Conservation (phyloP, 2,888 invertebrate genomes). For the Crematogaster levior region DNA sequence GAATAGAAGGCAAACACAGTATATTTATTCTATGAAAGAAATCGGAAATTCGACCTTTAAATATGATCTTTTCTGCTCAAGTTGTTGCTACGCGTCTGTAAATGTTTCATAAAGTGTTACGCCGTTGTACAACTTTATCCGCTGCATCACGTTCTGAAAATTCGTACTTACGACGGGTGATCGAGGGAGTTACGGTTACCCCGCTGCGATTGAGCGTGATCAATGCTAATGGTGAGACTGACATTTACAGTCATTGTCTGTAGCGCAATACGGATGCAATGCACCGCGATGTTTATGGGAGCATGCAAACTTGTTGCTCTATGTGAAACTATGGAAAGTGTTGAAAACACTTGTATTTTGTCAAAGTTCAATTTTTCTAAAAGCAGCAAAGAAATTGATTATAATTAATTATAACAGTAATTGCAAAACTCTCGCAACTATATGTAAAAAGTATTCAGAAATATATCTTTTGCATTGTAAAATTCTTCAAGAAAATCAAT, state of each 20-base stretch:
- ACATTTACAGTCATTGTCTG: slow-evolving; percentile 85
- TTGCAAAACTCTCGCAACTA: slow-evolving; percentile 47
- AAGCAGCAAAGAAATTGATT: background rate
- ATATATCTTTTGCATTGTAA: background rate
- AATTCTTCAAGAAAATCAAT: background rate
- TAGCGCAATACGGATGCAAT: slow-evolving; percentile 72
- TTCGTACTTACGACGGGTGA: slow-evolving; percentile 61
- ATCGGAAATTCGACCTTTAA: slow-evolving; percentile 54
- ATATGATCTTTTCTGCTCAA: slow-evolving; percentile 33
- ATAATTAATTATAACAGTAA: background rate
- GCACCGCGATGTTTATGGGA: slow-evolving; percentile 77
- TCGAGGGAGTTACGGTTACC: slow-evolving; percentile 63
- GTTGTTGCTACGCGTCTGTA: slow-evolving; percentile 30
- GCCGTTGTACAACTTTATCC: slow-evolving; percentile 43
- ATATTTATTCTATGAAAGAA: background rate
- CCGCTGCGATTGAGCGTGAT: slow-evolving; percentile 81
- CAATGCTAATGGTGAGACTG: slow-evolving; percentile 84
- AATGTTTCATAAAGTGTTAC: slow-evolving; percentile 50
- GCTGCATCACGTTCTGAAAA: slow-evolving; percentile 61
- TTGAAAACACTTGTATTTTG: slow-evolving; percentile 28
- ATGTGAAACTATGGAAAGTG: slow-evolving; percentile 39
- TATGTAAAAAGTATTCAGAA: background rate
- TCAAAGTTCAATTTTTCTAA: slow-evolving; percentile 5
- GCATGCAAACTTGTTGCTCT: slow-evolving; percentile 53
- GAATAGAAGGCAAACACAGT: background rate